Percentiles rank a stretch among this genome's conserved stretches.
These are phyloP conservation scores for Brachyistius frenatus DNA, from an alignment of 2,113 vertebrate species.

Conservation along the genomic window DNA sequence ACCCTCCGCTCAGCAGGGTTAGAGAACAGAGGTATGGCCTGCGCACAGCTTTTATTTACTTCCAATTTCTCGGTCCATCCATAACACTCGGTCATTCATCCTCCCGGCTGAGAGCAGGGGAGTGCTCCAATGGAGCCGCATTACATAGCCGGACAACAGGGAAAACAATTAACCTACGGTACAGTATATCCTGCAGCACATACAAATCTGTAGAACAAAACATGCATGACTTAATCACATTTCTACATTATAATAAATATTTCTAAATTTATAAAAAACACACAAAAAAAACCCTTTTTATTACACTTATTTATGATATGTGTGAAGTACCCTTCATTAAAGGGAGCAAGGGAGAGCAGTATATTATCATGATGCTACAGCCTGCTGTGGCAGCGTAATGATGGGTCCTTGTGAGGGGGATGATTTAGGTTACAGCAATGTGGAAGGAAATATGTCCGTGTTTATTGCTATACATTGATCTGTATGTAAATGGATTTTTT, in stretches of 20 bases:
- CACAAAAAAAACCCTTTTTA: background rate
- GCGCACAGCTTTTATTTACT: slow-evolving; percentile 61
- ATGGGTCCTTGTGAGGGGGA: background rate
- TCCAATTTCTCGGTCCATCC: slow-evolving; percentile 43
- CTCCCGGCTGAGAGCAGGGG: background rate
- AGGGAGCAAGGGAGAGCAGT: background rate
- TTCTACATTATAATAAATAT: background rate
- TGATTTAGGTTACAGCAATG: background rate
- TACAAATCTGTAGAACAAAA: slow-evolving; percentile 8
- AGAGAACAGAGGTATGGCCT: slow-evolving; percentile 32
- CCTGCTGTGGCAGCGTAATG: background rate
- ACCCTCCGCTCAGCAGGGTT: slow-evolving; percentile 48
- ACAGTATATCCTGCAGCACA: background rate
- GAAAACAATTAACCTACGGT: slow-evolving; percentile 4
- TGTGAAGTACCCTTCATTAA: background rate
- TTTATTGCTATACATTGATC: slow-evolving; percentile 41
- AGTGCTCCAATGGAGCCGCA: background rate
- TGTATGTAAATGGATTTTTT: slow-evolving; percentile 57
- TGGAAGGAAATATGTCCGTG: slow-evolving; percentile 9
- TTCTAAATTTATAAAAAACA: background rate
- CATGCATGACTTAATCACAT: slow-evolving; percentile 1
- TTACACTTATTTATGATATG: background rate
- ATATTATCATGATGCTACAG: slow-evolving; percentile 3
- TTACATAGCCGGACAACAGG: background rate
- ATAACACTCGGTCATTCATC: slow-evolving; percentile 39